Conservation (phyloP, 2,888 invertebrate genomes). For the Phaedon cochleariae region DNA sequence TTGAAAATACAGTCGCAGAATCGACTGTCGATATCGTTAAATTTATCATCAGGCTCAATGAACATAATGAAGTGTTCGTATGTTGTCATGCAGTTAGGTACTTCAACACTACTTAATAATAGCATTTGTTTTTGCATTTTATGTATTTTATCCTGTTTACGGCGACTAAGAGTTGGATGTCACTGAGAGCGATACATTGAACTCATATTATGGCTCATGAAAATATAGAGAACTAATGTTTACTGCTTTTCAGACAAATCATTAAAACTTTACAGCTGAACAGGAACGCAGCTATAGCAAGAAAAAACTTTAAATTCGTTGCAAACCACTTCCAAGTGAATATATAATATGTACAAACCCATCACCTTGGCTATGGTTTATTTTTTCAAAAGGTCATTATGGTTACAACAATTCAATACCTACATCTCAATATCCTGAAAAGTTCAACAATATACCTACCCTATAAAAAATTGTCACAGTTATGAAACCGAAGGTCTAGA, state of each 20-base stretch:
- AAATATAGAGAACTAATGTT: constrained; percentile 13
- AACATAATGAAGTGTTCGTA: constrained; percentile 1
- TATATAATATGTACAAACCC: neutral
- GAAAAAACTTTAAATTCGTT: neutral
- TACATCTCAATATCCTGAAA: no score
- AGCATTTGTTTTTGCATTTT: constrained; percentile 19
- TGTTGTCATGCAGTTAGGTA: constrained; percentile 13
- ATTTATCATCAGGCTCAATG: neutral
- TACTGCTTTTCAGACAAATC: constrained; percentile 17
- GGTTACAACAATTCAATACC: no score
- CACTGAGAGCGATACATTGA: constrained; percentile 15
- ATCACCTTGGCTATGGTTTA: neutral
- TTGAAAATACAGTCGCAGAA: no score
- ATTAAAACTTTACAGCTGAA: constrained; percentile 12
- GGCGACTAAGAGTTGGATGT: constrained; percentile 12
- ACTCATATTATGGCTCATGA: constrained; percentile 9
- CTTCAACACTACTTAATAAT: no score
- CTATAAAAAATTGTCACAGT: no score
- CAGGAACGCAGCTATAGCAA: constrained; percentile 10
- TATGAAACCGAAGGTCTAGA: no score
- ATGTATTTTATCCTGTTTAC: constrained; percentile 32
- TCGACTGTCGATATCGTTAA: no score
- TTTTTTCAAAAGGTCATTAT: no score
- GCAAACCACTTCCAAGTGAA: neutral
- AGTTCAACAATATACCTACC: no score